Base-by-base conservation (phyloP, 2,113 vertebrate species). In the Strix aluco region DNA sequence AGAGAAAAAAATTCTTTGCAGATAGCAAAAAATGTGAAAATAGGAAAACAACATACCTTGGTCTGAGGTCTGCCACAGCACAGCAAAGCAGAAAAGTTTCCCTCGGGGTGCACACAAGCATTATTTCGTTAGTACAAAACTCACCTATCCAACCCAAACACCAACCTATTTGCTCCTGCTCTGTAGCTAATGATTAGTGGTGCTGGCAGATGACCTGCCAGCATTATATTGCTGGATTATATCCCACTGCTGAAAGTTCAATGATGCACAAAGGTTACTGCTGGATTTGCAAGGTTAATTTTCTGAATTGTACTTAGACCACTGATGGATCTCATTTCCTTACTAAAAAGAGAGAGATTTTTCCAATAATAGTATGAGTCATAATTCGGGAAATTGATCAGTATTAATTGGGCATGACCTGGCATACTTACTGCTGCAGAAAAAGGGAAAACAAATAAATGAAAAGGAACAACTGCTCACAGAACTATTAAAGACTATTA, bases 401-500 rank as follows among this genome's bases (percentile, higher is more conserved):
- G 46, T 82, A 77, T 44, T 90, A 73, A 80, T 69, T 86, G 34
- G 49, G 30, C 86, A 74, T 63, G 52, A 81, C 9, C 81, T 83
- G 42, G n/a, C 61, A 82, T 15, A 47, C 13, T 74, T 78, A 92
- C 1, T 86, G 57, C 62, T 69, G 54, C 51, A 15, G 29, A 55
- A 71, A 88, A 89, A 46, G 11, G 44, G 11, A 80, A 92, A 94
- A 88, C 58, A 94, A 92, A 87, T n/a, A 85, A 87, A 95, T 42
- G 10, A 88, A 93, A 81, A 92, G 13, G 38, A 94, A 47, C 42
- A 70, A 77, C 83, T 91, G 32, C 40, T 94, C 72, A 54, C 63
- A 93, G 73, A 92, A 90, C 54, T 82, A 54, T 77, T 90, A 40
- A 71, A 91, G 70, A 55, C 52, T 67, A 52, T 57, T 93, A 90